Conservation (phyloP, 2,797 vertebrate genomes). For the Esox masquinongy region DNA sequence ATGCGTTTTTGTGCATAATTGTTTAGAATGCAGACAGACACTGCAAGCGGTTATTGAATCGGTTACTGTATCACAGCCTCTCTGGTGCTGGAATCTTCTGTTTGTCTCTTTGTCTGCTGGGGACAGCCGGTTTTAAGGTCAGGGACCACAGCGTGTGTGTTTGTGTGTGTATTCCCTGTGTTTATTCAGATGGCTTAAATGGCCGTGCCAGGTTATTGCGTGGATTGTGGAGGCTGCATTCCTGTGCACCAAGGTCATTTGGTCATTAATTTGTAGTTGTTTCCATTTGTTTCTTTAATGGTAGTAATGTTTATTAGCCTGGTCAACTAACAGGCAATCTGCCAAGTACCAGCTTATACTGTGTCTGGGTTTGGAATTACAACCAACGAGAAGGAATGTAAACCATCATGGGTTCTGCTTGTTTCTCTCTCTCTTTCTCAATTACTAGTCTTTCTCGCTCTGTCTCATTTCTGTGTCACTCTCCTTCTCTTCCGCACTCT, state of each 20-base stretch:
- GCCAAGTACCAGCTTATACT: slow-evolving; percentile 20
- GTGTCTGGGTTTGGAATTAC: slow-evolving; percentile 25
- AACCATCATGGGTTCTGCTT: neutral
- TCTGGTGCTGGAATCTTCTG: neutral
- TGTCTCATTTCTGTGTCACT: neutral
- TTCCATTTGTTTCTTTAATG: neutral
- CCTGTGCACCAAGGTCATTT: slow-evolving; percentile 28
- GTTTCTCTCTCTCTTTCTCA: neutral
- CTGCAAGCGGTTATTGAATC: neutral
- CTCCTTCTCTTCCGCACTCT: neutral
- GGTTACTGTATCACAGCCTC: neutral
- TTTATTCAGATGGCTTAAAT: slow-evolving; percentile 28
- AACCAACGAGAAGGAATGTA: neutral
- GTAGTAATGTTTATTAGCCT: neutral
- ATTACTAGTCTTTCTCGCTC: neutral
- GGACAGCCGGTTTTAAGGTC: neutral
- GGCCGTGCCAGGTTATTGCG: slow-evolving; percentile 45
- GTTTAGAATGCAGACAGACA: neutral
- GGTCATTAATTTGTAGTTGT: slow-evolving; percentile 23
- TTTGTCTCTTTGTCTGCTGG: neutral
- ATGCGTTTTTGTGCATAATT: no score
- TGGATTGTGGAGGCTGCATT: slow-evolving; percentile 42
- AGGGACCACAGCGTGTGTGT: neutral
- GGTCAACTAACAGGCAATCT: neutral
- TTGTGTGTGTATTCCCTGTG: neutral